phyloP scores from a whole-genome alignment of 2,113 vertebrate genomes.

The Ophiodon elongatus region DNA sequence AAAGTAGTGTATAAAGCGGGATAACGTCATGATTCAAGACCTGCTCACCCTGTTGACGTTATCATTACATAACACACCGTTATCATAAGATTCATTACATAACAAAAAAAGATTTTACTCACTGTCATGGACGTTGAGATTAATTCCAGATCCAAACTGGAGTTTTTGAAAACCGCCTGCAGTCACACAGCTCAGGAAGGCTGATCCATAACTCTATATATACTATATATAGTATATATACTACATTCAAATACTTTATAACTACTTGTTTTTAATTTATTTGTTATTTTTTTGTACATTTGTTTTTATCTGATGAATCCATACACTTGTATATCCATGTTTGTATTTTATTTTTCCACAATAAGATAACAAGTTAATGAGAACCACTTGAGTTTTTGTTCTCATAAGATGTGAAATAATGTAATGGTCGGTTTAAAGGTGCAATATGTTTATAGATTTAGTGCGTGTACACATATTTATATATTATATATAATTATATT shows the following conservation, averaged over 20 bases:
- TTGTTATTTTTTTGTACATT: background rate
- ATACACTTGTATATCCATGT: no score
- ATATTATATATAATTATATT: no score
- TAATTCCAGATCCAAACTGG: constrained; percentile 21
- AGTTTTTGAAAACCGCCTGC: background rate
- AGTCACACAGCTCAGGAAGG: constrained; percentile 18
- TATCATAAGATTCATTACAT: no score
- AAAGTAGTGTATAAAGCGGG: no score
- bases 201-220: constrained; percentile 9
- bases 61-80: no score
- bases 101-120: no score
- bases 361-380: background rate
- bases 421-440: background rate
- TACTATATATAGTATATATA: no score
- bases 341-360: background rate
- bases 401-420: background rate
- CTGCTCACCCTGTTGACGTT: no score
- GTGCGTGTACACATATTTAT: background rate
- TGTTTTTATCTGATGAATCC: background rate
- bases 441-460: background rate
- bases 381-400: background rate
- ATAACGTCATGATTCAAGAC: no score
- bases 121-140: background rate
- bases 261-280: background rate
- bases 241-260: no score